Evolutionary conservation across 2,797 vertebrate species (phyloP), one percentile per base, ranked within the genome.

Genomic region (Acomys russatus): DNA sequence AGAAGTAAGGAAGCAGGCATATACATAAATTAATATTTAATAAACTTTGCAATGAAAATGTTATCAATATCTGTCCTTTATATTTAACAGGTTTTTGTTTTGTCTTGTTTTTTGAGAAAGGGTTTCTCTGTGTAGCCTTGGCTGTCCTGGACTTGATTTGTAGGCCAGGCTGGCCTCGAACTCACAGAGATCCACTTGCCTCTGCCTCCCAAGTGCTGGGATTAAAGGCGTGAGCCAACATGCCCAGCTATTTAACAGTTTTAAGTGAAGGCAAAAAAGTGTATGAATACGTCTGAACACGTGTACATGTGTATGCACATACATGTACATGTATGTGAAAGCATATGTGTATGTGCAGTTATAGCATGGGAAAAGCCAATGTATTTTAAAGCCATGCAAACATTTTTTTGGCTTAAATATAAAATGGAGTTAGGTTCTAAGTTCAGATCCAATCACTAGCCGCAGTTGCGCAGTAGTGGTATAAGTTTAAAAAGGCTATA

Each of bases 371-470:
- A 87, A 89, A 88, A 95, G 84, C 56, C 35, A 92, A 10, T n/a
- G 7, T 87, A 71, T 38, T 23, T 92, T 92, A 92, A 90, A 94
- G 51, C 4, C 25, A 87, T 80, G 76, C n/a, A 92, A 76, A 77
- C 7, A 11, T 76, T 56, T 93, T 86, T 94, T 51, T 17, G 12
- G 1, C 25, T 49, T 80, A 51, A 77, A 20, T 74, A 33, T 91
- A 87, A 92, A 92, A 89, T 92, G 9, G 28, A 94, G 22, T 90
- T 88, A 78, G n/a, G 20, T 30, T 78, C 73, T 92, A 54, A 96
- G 18, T 6, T 59, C 54, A 35, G 33, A 59, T 70, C 22, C 11
- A 93, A 3, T 51, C 38, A 83, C 0, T 66, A 68, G 68, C 66
- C 51, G 80, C 70, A 56, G 2, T 90, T 64, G 14, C 8, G 64